Evolutionary conservation across 2,797 vertebrate genomes (phyloP), one percentile per base, ranked within the genome.

Genomic region (Anas flavirostris): DNA sequence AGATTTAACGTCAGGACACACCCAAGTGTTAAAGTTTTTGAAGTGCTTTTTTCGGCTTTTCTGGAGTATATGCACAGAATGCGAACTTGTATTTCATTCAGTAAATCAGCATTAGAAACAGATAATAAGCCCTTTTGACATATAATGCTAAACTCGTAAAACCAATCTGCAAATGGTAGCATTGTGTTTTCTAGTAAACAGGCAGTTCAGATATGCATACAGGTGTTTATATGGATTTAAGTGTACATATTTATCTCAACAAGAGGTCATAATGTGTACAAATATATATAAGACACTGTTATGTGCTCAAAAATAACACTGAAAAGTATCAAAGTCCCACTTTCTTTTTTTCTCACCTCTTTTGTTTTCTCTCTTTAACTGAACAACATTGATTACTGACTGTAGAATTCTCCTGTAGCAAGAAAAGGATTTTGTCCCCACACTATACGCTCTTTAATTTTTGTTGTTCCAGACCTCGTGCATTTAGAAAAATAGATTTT

Each of bases 261-360:
- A 69, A 29, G 6, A 73, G 50, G 35, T 69, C 81, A 69, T 67
- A 73, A 60, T 16, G 1, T 74, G 26, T 48, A 43, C 10, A 70
- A 55, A 69, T 31, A 82, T 1, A 44, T 37, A 23, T 9, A 78
- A 13, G 6, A 62, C 35, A 21, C 39, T 85, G 72, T 90, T 25
- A 41, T 50, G 58, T 48, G 6, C 6, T 74, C 26, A 83, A 52
- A 35, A 26, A 76, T 15, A 43, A 29, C 3, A 16, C 2, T 33
- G 9, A 67, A 46, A 77, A 83, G 11, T 50, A 58, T 25, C 13
- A 53, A 80, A 28, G 2, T 64, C 12, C 0, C 3, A 23, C 5
- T 0, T 37, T 19, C 35, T 56, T 10, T 7, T 18, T 31, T 0
- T 41, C 26, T n/a, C 3, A 21, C 23, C 4, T 74, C 23, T 7